Base-by-base conservation (phyloP, 2,113 vertebrate genomes). In the Apaloderma vittatum region DNA sequence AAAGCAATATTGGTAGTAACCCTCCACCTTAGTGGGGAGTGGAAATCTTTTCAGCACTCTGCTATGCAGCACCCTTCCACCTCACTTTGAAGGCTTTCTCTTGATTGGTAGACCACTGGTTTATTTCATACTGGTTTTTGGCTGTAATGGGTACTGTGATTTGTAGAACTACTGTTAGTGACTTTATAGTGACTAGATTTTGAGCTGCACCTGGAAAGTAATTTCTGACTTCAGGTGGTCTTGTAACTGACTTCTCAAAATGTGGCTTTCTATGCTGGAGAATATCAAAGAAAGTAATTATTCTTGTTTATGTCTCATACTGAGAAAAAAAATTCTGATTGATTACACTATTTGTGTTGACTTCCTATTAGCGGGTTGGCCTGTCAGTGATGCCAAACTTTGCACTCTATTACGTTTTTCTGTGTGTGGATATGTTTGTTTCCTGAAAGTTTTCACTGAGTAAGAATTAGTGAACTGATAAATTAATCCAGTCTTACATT, bases 1-100 rank as follows among this genome's bases (percentile, higher is more conserved):
- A n/a, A 72, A 77, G 36, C 11, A 34, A 4, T 88, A 76, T 82
- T 83, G n/a, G 15, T 45, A 36, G 40, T 58, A 66, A 61, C 3
- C 3, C 4, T 3, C 1, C 26, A 23, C 52, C 22, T 61, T 79
- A 61, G 5, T 30, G 11, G 6, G 1, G 8, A 8, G 4, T 36
- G 30, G 37, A 79, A 75, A 15, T 76, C n/a, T 92, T 73, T 65
- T 62, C 36, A 37, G 10, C 43, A 34, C 80, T 90, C n/a, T 83
- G 15, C 63, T 43, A 2, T 14, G 8, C 54, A 34, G 22, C 27
- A 83, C 4, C 4, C 5, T 62, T 66, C 24, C 22, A 32, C 17
- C 8, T 86, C 80, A 17, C 49, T 86, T 83, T 83, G 30, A 88
- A 83, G 54, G 27, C 8, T 86, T 80, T 80, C 23, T 72, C n/a